phyloP scores from a whole-genome alignment of 2,797 vertebrate genomes.

The Sebastes jordani region DNA sequence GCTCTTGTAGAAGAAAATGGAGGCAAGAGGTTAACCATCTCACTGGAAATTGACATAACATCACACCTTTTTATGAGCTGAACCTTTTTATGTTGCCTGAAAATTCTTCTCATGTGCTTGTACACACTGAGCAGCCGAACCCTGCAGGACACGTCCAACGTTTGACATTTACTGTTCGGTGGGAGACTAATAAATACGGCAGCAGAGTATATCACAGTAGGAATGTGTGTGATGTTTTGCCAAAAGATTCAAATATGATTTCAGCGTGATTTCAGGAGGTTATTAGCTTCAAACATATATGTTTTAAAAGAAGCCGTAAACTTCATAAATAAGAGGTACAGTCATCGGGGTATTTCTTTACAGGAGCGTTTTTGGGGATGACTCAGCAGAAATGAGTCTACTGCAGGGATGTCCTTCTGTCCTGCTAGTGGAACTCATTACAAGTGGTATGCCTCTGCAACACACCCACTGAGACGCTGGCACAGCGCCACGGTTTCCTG shows the following conservation, averaged over 20 bases:
- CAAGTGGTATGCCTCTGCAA: slow-evolving; percentile 31
- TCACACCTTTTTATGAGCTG: slow-evolving; percentile 35
- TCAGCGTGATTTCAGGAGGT: slow-evolving; percentile 51
- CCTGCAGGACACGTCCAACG: slow-evolving; percentile 39
- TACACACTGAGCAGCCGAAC: slow-evolving; percentile 39
- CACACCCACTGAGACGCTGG: slow-evolving; percentile 61
- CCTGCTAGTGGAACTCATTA: slow-evolving; percentile 67
- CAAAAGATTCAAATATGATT: slow-evolving; percentile 68
- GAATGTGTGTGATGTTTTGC: slow-evolving; percentile 72
- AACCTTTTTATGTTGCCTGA: slow-evolving; percentile 21
- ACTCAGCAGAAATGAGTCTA: slow-evolving; percentile 44
- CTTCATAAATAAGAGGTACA: slow-evolving; percentile 22
- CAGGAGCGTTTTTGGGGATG: slow-evolving; percentile 15
- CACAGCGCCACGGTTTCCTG: slow-evolving; percentile 38
- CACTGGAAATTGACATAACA: slow-evolving; percentile 24
- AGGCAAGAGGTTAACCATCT: slow-evolving; percentile 25
- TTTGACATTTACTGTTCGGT: slow-evolving; percentile 68
- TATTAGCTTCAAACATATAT: slow-evolving; percentile 43
- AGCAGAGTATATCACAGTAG: slow-evolving; percentile 29
- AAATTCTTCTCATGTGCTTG: slow-evolving; percentile 31
- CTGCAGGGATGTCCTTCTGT: slow-evolving; percentile 33
- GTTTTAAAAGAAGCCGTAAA: slow-evolving; percentile 63
- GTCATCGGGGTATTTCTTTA: slow-evolving; percentile 41
- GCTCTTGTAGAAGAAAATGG: background rate
- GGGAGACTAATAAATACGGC: slow-evolving; percentile 62